phyloP scores from a whole-genome alignment of 1,140 invertebrate species.

The Cherax quadricarinatus region DNA sequence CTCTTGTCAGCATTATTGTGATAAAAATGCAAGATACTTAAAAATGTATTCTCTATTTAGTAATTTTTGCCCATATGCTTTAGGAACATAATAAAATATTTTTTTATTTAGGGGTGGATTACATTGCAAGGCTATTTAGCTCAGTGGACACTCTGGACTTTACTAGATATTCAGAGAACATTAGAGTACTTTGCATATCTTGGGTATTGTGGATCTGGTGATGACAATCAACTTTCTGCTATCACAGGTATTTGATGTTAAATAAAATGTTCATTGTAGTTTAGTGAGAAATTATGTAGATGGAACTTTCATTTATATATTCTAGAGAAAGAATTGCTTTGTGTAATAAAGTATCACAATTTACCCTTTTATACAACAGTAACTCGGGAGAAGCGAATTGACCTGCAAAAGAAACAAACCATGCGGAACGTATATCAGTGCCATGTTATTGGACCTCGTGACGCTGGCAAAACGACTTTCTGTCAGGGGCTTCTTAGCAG shows the following conservation, averaged over 20 bases:
- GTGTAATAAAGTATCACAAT: not conserved
- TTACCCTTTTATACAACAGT: slow-evolving; percentile 79
- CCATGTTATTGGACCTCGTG: slow-evolving; percentile 95
- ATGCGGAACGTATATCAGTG: slow-evolving; percentile 97
- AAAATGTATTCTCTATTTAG: too few relatives aligned
- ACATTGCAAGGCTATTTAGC: slow-evolving; percentile 95
- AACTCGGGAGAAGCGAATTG: slow-evolving; percentile 95
- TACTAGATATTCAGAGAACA: slow-evolving; percentile 90
- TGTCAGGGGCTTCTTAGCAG: slow-evolving; percentile 88
- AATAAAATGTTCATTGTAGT: not conserved
- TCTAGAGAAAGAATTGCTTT: not conserved
- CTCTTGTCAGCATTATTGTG: too few relatives aligned
- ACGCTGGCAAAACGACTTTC: slow-evolving; percentile 95
- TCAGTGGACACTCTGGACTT: slow-evolving; percentile 92
- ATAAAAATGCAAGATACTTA: slow-evolving; percentile 48
- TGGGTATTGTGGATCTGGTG: slow-evolving; percentile 85
- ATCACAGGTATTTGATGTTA: slow-evolving; percentile 59
- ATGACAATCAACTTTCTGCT: slow-evolving; percentile 67
- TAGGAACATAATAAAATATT: too few relatives aligned
- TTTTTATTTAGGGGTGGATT: slow-evolving; percentile 85
- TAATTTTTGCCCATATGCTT: not conserved
- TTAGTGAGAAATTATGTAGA: not conserved
- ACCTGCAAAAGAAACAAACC: slow-evolving; percentile 96
- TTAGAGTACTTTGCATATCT: slow-evolving; percentile 97
- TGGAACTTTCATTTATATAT: not conserved